A percentile compares a stretch with the other conserved stretches of the same genome.
phyloP scores from a whole-genome alignment of 2,888 invertebrate species.

The Trimorus sp. region DNA sequence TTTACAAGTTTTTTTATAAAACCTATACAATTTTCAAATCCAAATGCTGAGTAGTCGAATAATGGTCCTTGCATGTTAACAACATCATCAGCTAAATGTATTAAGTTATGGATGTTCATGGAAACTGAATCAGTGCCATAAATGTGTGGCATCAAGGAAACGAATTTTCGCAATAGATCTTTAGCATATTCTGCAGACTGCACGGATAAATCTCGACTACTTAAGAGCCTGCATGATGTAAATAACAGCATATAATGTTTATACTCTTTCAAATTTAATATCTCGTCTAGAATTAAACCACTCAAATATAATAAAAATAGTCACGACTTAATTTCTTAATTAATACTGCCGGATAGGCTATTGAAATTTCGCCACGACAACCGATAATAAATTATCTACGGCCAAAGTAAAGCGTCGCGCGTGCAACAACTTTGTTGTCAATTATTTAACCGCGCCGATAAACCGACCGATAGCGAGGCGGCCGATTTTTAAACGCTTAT shows the following conservation, averaged over 20 bases:
- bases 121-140: slow-evolving; percentile 62
- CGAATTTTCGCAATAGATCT: slow-evolving; percentile 7
- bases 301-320: slow-evolving; percentile 53
- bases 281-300: slow-evolving; percentile 26
- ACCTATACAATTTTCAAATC: slow-evolving; percentile 64
- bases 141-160: slow-evolving; percentile 53
- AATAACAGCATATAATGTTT: slow-evolving; percentile 61
- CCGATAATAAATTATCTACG: no score
- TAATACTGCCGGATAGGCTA: no score
- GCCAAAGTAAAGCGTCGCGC: no score
- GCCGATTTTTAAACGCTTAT: no score
- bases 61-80: slow-evolving; percentile 49
- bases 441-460: no score
- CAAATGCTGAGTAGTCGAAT: slow-evolving; percentile 61
- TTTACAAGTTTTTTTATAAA: slow-evolving; percentile 58
- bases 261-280: slow-evolving; percentile 41
- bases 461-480: no score
- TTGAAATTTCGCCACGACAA: no score
- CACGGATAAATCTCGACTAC: neutral
- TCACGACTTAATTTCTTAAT: no score
- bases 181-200: slow-evolving; percentile 1
- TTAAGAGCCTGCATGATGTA: slow-evolving; percentile 54
- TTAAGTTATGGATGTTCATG: slow-evolving; percentile 58
- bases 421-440: no score
- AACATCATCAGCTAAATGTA: slow-evolving; percentile 65